Conservation (phyloP, 2,113 vertebrate genomes). For the Zonotrichia leucophrys region DNA sequence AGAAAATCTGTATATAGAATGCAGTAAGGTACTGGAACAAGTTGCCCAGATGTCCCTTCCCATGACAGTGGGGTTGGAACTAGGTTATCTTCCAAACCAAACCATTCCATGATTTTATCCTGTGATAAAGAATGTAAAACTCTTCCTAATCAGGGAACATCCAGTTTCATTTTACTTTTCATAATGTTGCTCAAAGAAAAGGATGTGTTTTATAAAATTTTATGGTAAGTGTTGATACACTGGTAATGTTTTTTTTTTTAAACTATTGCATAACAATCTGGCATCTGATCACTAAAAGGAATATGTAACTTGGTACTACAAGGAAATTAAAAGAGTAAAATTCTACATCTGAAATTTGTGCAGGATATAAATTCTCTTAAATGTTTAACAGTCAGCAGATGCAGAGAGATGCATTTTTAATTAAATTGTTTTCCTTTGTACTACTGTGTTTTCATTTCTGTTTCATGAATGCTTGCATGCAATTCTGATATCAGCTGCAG, state of each 20-base stretch:
- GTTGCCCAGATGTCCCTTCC: background rate
- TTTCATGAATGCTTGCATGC: background rate
- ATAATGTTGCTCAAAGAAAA: background rate
- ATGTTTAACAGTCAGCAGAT: background rate
- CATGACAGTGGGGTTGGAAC: accelerated
- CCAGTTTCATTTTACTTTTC: background rate
- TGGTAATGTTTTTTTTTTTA: background rate
- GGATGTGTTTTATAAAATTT: background rate
- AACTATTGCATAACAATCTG: background rate
- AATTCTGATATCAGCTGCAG: background rate
- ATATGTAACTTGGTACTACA: background rate
- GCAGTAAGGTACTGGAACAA: background rate
- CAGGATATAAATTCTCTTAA: background rate
- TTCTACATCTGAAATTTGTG: background rate
- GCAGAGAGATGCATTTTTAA: background rate
- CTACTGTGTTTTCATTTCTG: background rate
- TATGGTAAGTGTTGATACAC: background rate
- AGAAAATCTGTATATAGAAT: background rate
- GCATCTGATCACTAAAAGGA: background rate
- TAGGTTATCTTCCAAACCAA: background rate
- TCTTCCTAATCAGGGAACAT: background rate
- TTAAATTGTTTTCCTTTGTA: background rate
- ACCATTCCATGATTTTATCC: background rate
- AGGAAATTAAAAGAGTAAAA: background rate
- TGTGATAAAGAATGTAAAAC: background rate